phyloP scores from a whole-genome alignment of 92 coral and sea anemone genomes.

The Zoanthus sociatus region DNA sequence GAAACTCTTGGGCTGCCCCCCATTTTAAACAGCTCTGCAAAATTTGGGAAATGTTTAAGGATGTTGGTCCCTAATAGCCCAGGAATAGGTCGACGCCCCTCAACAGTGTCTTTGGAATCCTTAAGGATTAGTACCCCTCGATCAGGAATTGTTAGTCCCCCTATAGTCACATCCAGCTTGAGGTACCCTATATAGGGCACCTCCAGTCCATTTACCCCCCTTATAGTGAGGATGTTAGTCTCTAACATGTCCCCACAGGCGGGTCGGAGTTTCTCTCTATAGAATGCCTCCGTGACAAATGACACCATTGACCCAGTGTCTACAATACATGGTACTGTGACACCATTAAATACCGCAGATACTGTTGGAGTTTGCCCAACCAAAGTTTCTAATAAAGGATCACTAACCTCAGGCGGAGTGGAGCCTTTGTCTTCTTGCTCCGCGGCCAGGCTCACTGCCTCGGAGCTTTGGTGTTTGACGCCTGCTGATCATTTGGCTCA shows the following conservation, averaged over 20 bases:
- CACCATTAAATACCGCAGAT: not conserved
- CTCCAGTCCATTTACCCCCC: conserved; percentile 72
- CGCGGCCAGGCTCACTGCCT: conserved; percentile 60
- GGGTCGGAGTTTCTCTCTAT: conserved; percentile 44
- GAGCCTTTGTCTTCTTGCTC: conserved; percentile 58
- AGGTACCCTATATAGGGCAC: conserved; percentile 73
- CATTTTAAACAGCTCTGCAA: conserved; percentile 34
- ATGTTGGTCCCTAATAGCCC: conserved; percentile 69
- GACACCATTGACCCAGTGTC: conserved; percentile 70
- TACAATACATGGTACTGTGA: not conserved
- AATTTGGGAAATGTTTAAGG: conserved; percentile 62
- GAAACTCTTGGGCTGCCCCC: not conserved
- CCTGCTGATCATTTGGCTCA: not conserved
- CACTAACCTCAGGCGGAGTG: not conserved
- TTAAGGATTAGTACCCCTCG: conserved; percentile 63
- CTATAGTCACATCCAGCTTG: conserved; percentile 52
- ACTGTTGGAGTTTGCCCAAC: conserved; percentile 4
- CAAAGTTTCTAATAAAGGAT: not conserved
- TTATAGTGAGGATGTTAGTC: conserved; percentile 41
- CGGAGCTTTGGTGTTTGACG: conserved; percentile 50
- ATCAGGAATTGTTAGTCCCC: conserved; percentile 55
- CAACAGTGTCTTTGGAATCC: conserved; percentile 39
- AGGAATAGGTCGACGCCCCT: conserved; percentile 44
- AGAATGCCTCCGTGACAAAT: conserved; percentile 61
- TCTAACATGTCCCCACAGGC: conserved; percentile 35